These are phyloP conservation scores for Melipona bicolor DNA, from an alignment of 2,888 invertebrate genomes.

Conservation along the genomic window DNA sequence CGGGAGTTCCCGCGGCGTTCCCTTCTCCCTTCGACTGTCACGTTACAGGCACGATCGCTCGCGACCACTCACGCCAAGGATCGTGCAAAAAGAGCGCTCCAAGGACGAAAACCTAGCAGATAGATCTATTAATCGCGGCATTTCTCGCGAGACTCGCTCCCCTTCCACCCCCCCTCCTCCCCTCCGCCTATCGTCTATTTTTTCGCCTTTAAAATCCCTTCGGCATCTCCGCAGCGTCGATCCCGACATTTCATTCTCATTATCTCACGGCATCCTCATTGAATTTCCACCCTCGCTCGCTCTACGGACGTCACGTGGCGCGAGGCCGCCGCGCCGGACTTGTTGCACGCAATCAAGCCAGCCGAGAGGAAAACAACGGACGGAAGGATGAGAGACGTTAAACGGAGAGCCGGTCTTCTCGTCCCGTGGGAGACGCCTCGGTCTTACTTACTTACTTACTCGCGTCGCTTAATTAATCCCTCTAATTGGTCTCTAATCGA, in stretches of 20 bases:
- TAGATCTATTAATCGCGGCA: conserved; percentile 45
- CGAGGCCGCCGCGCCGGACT: conserved; percentile 64
- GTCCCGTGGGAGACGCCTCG: background rate
- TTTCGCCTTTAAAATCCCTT: conserved; percentile 9
- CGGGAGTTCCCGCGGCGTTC: background rate
- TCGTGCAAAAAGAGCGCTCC: conserved; percentile 23
- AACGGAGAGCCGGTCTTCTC: background rate
- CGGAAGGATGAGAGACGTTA: background rate
- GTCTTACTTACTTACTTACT: background rate
- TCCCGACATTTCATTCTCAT: conserved; percentile 17
- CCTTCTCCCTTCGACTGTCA: background rate
- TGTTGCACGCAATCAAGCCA: conserved; percentile 69
- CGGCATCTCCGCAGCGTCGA: background rate
- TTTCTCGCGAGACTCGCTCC: conserved; percentile 25
- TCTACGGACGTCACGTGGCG: conserved; percentile 47
- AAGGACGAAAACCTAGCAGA: conserved; percentile 17
- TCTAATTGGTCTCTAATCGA: conserved; percentile 2
- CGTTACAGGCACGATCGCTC: background rate
- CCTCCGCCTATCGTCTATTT: background rate
- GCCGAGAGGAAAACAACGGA: background rate
- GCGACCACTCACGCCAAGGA: background rate
- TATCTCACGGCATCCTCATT: conserved; percentile 19
- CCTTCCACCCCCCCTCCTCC: background rate
- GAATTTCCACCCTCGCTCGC: conserved; percentile 28
- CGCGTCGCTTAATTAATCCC: background rate